Conservation (phyloP, 2,888 invertebrate genomes). For the Sinodicranocentrus sp. region DNA sequence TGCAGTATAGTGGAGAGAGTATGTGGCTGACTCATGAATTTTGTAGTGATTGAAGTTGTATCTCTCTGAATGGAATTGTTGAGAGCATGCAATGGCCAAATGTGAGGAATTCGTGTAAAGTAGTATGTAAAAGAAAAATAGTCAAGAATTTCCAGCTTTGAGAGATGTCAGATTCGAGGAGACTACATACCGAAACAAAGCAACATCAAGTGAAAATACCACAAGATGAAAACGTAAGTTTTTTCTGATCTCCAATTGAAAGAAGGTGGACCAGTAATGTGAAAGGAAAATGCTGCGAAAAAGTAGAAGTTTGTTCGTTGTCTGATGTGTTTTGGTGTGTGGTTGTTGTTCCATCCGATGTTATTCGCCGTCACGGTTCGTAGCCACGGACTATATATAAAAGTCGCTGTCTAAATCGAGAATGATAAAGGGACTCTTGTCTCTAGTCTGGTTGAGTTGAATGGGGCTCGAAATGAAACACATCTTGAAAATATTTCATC, state of each 20-base stretch:
- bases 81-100: neutral
- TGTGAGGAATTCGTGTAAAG: neutral
- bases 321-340: too few relatives aligned
- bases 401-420: neutral
- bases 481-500: neutral
- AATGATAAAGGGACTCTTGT: conserved; percentile 9
- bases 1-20: neutral
- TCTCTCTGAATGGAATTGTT: conserved; percentile 4
- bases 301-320: neutral
- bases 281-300: neutral
- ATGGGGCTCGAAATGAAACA: conserved; percentile 1
- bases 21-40: neutral
- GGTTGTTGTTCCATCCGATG: neutral
- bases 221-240: neutral
- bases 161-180: neutral
- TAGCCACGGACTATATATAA: neutral
- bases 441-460: neutral
- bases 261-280: too few relatives aligned
- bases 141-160: neutral
- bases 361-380: conserved; percentile 4
- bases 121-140: neutral
- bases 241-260: neutral
- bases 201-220: neutral
- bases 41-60: too few relatives aligned
- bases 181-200: neutral